Base-by-base conservation (phyloP, 1,140 invertebrate species). In the Thaumetopoea pityocampa region DNA sequence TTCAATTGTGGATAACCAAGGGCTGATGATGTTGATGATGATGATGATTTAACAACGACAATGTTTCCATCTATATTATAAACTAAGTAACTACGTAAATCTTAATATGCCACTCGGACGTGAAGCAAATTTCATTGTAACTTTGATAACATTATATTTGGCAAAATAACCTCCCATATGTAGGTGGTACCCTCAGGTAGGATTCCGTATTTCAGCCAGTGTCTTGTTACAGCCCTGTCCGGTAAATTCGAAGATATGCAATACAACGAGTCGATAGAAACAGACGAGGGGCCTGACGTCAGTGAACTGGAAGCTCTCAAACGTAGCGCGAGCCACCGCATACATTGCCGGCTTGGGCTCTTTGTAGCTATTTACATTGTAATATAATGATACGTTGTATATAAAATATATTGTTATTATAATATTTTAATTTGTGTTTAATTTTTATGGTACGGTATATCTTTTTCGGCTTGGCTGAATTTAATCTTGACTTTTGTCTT, bases 371-470 rank as follows among this genome's bases (percentile, higher is more conserved):
- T 67, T 45, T 58, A 71, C 48, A 52, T 62, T 47, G 64, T 67
- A 67, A 68, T 73, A 64, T 81, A 76, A 76, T 68, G 52, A 64
- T 74, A 68, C 49, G 65, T 73, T 83, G 70, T 81, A 81, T 69
- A 83, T 80, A 83, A 51, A 81, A 76, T 83, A 83, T 77, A 83
- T 83, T 83, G 74, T 81, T 81, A 83, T 62, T 59, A 68, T 73
- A 68, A 72, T 52, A 63, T 76, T 76, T 78, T 69, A 33, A 18
- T n/a, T 17, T 18, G 20, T 8, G 43, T 65, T 57, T 63, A 33
- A 58, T 45, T 65, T n/a, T n/a, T n/a, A n/a, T n/a, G n/a, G n/a
- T n/a, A n/a, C n/a, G n/a, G n/a, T n/a, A n/a, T n/a, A n/a, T n/a
- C n/a, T n/a, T n/a, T n/a, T n/a, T n/a, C n/a, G n/a, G n/a, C n/a